Base-by-base conservation (phyloP, 2,888 invertebrate species). In the Cheilosia variabilis region DNA sequence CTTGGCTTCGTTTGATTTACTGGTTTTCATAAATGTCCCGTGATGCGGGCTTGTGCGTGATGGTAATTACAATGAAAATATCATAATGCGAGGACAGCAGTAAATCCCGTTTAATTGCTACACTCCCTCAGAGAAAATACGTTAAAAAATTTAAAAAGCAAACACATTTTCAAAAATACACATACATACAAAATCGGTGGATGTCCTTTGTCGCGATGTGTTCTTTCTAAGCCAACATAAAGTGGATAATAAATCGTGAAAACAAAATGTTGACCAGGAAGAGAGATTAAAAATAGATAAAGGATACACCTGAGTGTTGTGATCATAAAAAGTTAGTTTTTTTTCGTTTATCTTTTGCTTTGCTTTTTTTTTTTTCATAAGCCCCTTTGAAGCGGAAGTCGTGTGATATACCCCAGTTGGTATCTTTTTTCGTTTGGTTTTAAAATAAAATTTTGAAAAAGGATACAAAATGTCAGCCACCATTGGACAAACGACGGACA, bases 391-490 rank as follows among this genome's bases (percentile, higher is more conserved):
- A 53, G 17, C 52, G 72, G 31, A 68, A 68, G 17, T 47, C 4
- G 37, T 47, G 57, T 65, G 47, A 57, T 41, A 75, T 24, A 55
- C 9, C 17, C 17, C 19, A 57, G 27, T 47, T 60, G n/a, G 6
- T 10, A 34, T 37, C 1, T 43, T 34, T 73, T 58, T 10, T 52
- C 9, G 9, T 37, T 22, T 37, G 19, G 3, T 17, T 41, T 27
- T 22, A 63, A 34, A 31, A 37, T 37, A 37, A 37, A 37, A 4
- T 37, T 17, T 27, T 19, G 7, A 17, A 47, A 66, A 68, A 75
- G 71, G 77, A 78, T 78, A 73, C 55, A 78, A 86, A 80, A 88
- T 88, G 87, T 83, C 87, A 17, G 45, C 83, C 17, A 66, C 68
- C 52, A 77, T 80, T 63, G 76, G 65, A 62, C 87, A 83, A 83